Evolutionary conservation across 1,140 invertebrate genomes (phyloP).

Genomic region (Drosophila tsacasi): DNA sequence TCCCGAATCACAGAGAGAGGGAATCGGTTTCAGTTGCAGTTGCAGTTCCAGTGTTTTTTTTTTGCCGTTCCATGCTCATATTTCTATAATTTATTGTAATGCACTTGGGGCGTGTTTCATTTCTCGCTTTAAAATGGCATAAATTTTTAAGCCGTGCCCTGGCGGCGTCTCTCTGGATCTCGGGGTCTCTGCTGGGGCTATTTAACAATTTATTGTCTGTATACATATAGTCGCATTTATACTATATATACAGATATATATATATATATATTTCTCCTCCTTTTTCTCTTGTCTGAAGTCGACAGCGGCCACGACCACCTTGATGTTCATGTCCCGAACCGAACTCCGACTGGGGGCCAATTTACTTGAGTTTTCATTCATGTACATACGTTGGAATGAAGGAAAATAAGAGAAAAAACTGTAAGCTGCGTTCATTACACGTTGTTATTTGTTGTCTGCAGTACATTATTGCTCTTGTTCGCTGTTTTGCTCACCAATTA

Average conservation of each 20-base stretch:
- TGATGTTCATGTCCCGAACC: constrained; percentile 69
- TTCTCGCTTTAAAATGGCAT: constrained; percentile 84
- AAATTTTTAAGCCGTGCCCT: constrained; percentile 63
- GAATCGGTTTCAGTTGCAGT: constrained; percentile 12
- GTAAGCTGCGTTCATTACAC: constrained; percentile 79
- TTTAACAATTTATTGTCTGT: constrained; percentile 72
- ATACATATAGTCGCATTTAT: constrained; percentile 45
- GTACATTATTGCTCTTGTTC: constrained; percentile 81
- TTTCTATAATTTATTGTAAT: constrained; percentile 84
- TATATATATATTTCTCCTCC: constrained; percentile 25
- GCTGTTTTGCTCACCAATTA: constrained; percentile 81
- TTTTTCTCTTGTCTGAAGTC: constrained; percentile 44
- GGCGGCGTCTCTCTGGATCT: constrained; percentile 15
- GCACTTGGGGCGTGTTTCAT: constrained; percentile 82
- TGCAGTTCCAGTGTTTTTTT: constrained; percentile 5
- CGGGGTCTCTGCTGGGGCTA: constrained; percentile 29
- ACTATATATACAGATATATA: constrained; percentile 29
- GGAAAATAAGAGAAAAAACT: constrained; percentile 50
- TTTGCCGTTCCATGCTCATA: constrained; percentile 52
- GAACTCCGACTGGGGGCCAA: constrained; percentile 61
- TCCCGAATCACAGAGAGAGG: constrained; percentile 7
- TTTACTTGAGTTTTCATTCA: constrained; percentile 75
- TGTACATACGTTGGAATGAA: constrained; percentile 47
- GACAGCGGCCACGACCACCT: constrained; percentile 58
- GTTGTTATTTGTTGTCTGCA: constrained; percentile 81